Evolutionary conservation across 2,888 invertebrate species (phyloP).

Genomic region (Ornithoptera priamus): DNA sequence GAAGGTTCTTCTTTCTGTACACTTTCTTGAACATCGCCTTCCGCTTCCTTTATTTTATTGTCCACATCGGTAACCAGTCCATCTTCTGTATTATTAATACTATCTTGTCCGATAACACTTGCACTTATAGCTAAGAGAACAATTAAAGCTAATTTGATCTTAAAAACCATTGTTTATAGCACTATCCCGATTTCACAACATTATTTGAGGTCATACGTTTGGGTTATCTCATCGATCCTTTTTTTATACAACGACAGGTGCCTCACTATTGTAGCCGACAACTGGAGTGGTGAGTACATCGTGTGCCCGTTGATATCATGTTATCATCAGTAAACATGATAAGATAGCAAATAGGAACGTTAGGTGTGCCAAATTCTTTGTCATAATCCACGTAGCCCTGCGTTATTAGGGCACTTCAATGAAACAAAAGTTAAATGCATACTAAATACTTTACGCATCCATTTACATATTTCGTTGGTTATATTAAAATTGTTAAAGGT

Average conservation of each 20-base stretch:
- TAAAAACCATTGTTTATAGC: slow-evolving; percentile 63
- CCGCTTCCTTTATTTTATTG: slow-evolving; percentile 24
- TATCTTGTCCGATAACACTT: slow-evolving; percentile 65
- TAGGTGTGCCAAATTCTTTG: slow-evolving; percentile 80
- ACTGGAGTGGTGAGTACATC: slow-evolving; percentile 63
- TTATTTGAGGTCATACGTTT: slow-evolving; percentile 47
- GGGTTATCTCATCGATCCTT: slow-evolving; percentile 50
- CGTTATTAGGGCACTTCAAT: slow-evolving; percentile 39
- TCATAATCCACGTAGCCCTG: slow-evolving; percentile 63
- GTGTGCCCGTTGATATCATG: slow-evolving; percentile 68
- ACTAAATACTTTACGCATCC: not conserved
- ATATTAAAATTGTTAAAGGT: not conserved
- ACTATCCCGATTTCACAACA: slow-evolving; percentile 53
- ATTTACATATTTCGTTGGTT: not conserved
- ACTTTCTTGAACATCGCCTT: slow-evolving; percentile 18
- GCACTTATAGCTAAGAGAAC: slow-evolving; percentile 59
- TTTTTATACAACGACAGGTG: slow-evolving; percentile 61
- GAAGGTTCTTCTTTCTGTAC: slow-evolving; percentile 44
- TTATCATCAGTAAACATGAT: slow-evolving; percentile 72
- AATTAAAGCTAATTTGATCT: slow-evolving; percentile 57
- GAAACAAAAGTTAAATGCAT: slow-evolving; percentile 4
- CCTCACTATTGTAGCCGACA: slow-evolving; percentile 56
- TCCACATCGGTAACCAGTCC: slow-evolving; percentile 44
- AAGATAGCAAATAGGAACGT: slow-evolving; percentile 76
- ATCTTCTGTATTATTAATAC: slow-evolving; percentile 47